phyloP scores from a whole-genome alignment of 1,140 invertebrate genomes.

The Triops longicaudatus region DNA sequence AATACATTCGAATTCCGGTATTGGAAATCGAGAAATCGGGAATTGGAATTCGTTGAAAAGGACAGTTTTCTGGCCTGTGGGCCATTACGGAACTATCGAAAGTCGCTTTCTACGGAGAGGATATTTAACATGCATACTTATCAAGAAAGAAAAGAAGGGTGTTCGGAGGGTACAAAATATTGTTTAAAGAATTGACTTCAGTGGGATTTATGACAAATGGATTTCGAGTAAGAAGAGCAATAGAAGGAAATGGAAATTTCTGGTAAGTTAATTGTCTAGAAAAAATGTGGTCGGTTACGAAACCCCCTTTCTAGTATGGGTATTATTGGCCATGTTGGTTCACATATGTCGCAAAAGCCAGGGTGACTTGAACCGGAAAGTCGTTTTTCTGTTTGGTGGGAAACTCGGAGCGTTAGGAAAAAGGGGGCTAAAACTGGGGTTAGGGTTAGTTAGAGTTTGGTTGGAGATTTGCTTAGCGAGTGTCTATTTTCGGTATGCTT shows the following conservation, averaged over 20 bases:
- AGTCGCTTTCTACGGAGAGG: background rate
- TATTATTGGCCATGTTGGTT: slow-evolving; percentile 4
- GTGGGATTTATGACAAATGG: background rate
- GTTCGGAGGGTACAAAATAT: background rate
- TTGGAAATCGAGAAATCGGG: background rate
- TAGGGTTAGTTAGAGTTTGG: background rate
- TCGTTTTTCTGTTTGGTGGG: background rate
- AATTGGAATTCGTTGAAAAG: background rate
- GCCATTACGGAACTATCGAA: background rate
- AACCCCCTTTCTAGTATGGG: background rate
- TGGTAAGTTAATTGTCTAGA: background rate
- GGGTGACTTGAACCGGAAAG: background rate
- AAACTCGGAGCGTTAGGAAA: background rate
- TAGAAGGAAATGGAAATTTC: background rate
- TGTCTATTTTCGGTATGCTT: background rate
- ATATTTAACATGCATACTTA: background rate
- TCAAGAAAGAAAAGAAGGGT: background rate
- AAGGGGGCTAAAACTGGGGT: background rate
- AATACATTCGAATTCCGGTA: too few relatives aligned
- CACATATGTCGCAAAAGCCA: background rate
- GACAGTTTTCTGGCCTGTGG: background rate
- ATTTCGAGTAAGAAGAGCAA: background rate
- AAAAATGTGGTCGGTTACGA: background rate
- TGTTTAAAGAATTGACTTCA: background rate
- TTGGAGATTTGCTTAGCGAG: background rate